Percentiles rank a stretch among this genome's conserved stretches.
Evolutionary conservation across 2,113 vertebrate genomes (phyloP).

Genomic region (Danio rerio): DNA sequence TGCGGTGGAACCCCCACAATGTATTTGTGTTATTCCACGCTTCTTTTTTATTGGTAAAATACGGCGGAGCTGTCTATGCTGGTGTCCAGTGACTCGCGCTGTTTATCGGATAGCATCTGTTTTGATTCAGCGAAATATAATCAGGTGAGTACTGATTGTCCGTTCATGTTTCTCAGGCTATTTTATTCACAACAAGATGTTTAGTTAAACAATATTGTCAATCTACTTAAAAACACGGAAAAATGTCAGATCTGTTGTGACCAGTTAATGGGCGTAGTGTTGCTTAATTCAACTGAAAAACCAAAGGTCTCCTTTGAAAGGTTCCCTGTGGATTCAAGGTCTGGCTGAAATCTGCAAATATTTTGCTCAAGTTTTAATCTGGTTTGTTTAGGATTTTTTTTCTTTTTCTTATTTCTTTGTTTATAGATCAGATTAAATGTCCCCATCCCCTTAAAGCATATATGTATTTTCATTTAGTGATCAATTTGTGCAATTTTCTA

Average conservation of each 20-base stretch:
- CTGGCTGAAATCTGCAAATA: not conserved
- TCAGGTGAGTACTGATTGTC: not conserved
- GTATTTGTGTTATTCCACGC: not conserved
- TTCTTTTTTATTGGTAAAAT: not conserved
- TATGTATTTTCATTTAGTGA: not conserved
- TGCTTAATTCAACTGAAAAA: not conserved
- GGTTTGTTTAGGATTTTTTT: not conserved
- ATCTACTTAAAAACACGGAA: not conserved
- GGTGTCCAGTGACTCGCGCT: not conserved
- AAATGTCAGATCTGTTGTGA: not conserved
- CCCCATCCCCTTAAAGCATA: not conserved
- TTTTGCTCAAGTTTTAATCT: not conserved
- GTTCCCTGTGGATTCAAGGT: not conserved
- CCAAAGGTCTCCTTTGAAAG: not conserved
- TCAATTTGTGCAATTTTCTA: not conserved
- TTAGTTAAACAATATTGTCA: not conserved
- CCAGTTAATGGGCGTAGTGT: constrained; percentile 2
- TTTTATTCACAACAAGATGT: not conserved
- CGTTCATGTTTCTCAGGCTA: not conserved
- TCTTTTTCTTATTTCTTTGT: not conserved
- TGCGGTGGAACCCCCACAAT: not conserved
- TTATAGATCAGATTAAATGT: not conserved
- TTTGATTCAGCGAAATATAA: constrained; percentile 13
- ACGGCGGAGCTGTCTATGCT: not conserved
- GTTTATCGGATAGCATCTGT: not conserved